Conservation (phyloP, 2,888 invertebrate genomes). For the Chromoteleia sp. region DNA sequence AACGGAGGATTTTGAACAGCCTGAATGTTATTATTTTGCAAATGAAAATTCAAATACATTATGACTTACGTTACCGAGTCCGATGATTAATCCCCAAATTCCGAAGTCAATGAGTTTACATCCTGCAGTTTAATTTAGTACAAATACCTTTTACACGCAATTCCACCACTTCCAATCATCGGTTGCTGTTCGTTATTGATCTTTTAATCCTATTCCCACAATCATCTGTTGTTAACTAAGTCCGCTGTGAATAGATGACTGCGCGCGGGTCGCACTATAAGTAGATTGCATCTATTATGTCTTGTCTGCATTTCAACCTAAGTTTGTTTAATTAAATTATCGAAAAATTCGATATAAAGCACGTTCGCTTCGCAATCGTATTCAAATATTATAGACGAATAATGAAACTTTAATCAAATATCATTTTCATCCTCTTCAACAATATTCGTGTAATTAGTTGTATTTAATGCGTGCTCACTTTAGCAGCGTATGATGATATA, state of each 20-base stretch:
- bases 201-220: conserved; percentile 77
- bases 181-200: conserved; percentile 81
- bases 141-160: conserved; percentile 64
- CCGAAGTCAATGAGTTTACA: conserved; percentile 32
- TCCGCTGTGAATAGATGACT: conserved; percentile 54
- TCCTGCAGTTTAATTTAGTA: conserved; percentile 25
- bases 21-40: neutral
- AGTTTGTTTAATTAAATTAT: neutral
- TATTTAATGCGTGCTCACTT: no score
- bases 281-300: conserved; percentile 13
- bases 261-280: neutral
- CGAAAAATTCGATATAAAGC: no score
- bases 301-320: neutral
- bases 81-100: conserved; percentile 6
- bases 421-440: no score
- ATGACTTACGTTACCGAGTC: conserved; percentile 1
- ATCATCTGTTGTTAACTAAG: conserved; percentile 75
- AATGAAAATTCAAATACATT: conserved; percentile 5
- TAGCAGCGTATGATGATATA: no score
- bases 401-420: no score
- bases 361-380: no score
- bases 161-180: conserved; percentile 81
- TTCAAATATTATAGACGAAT: no score
- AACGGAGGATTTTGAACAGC: neutral
- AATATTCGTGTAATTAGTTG: no score